Conservation (phyloP, 2,888 invertebrate genomes). For the Agrypnus murinus region DNA sequence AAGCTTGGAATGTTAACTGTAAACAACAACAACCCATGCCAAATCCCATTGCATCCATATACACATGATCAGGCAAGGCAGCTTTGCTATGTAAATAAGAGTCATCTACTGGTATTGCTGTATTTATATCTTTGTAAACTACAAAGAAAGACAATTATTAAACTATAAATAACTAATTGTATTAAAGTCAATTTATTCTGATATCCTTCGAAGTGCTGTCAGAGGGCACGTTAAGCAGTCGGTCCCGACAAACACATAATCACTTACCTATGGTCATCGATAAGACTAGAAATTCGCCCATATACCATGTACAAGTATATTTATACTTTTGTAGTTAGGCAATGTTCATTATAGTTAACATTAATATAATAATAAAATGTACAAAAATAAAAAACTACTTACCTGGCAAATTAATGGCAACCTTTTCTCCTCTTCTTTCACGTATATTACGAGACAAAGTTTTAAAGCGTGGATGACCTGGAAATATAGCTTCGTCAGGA, state of each 20-base stretch:
- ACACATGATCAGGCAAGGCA: slow-evolving; percentile 92
- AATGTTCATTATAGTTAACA: too few relatives aligned
- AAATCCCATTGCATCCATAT: slow-evolving; percentile 99
- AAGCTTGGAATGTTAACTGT: slow-evolving; percentile 97
- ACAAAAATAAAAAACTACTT: slow-evolving; percentile 64
- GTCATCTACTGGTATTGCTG: slow-evolving; percentile 89
- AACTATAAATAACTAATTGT: slow-evolving; percentile 6
- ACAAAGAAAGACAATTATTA: not conserved
- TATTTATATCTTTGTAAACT: slow-evolving; percentile 94
- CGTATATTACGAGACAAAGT: slow-evolving; percentile 96
- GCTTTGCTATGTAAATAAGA: slow-evolving; percentile 78
- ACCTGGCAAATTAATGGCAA: slow-evolving; percentile 97
- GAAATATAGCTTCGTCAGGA: slow-evolving; percentile 95
- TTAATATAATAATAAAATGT: slow-evolving; percentile 9
- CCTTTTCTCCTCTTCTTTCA: slow-evolving; percentile 93
- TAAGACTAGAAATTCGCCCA: too few relatives aligned
- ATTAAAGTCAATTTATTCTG: too few relatives aligned
- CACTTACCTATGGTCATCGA: too few relatives aligned
- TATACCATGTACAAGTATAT: too few relatives aligned
- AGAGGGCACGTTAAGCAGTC: too few relatives aligned
- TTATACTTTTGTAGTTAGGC: too few relatives aligned
- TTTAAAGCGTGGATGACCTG: slow-evolving; percentile 96
- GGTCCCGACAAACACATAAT: too few relatives aligned
- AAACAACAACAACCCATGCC: slow-evolving; percentile 99
- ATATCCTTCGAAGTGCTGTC: too few relatives aligned